Base-by-base conservation (phyloP, 1,140 invertebrate genomes). In the Drosophila kanapiae region DNA sequence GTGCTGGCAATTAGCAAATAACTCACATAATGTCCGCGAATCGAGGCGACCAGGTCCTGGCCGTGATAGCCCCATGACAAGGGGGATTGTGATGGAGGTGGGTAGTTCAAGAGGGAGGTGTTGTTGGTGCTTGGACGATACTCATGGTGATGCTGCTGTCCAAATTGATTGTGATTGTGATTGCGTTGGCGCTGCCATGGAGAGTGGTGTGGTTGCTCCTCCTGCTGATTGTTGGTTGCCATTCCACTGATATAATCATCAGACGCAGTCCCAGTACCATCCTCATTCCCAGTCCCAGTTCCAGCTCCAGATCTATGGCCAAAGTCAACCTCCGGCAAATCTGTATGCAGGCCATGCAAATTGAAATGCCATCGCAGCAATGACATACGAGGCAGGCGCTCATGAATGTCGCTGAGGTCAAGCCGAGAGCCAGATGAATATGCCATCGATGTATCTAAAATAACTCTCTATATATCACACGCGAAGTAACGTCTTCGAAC, bases 1-100 rank as follows among this genome's bases (percentile, higher is more conserved):
- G 14, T 38, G 61, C 57, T 82, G 80, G 80, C 80, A 82, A 82
- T 82, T 82, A 82, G 75, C 67, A 82, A 82, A 82, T 72, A 82
- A 82, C 80, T 78, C 80, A 82, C 80, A 74, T 82, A 75, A 82
- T 78, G 68, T 67, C 76, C 80, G 47, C 67, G 69, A 45, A 69
- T 69, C 53, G 69, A 27, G 29, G 74, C 42, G 31, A 78, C 53
- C 45, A 78, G 23, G 27, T 78, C 68, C 80, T 61, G 80, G 35
- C 79, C 58, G 42, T 69, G 49, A 65, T 60, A 78, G 57, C 64
- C 58, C 51, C 42, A 60, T 27, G 58, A 45, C 9, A 42, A 54
- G 27, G 60, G 43, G 23, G 45, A 23, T 6, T 23, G 48, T 3
- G 49, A 35, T 13, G 38, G 62, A 6, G 40, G 35, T 14, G 51